Evolutionary conservation across 2,113 vertebrate species (phyloP), one percentile per base, ranked within the genome.

Genomic region (Cairina moschata): DNA sequence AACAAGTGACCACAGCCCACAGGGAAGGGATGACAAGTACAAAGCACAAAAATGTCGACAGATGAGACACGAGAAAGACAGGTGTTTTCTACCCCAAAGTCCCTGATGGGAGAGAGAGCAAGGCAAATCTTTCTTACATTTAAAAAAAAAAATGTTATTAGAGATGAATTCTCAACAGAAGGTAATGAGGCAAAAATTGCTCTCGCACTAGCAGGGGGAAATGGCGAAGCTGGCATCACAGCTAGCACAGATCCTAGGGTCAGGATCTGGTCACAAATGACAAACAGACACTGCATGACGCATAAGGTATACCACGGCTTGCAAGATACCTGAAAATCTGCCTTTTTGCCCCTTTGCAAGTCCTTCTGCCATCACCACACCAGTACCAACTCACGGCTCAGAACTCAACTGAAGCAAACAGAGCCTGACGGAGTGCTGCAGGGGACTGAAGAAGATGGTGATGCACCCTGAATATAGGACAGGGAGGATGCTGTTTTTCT

Each of bases 311-410:
- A 60, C 20, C 62, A 46, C 0, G 1, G 54, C 58, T 71, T 62
- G 23, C 18, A 50, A 71, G 54, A 40, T 1, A 52, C 17, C 31
- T 8, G 4, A 88, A 73, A 1, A 4, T 9, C 32, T 60, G 60
- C 55, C 44, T 79, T 68, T 31, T 66, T 20, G 21, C 18, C 6
- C 31, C 54, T 55, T 31, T 16, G 50, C n/a, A 86, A 58, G n/a
- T 26, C 44, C 12, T 12, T 18, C 8, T 74, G 68, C 36, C 59
- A 55, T 3, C 13, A 32, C 32, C 60, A 62, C n/a, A 28, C 7
- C 0, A 1, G 38, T 1, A 29, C 67, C 20, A 75, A 42, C 48
- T 54, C 0, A 1, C 8, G 7, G 36, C n/a, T 36, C 59, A 58
- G 66, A 77, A 76, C 17, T 15, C 34, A 86, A 52, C 13, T 3